A percentile compares a stretch with the other conserved stretches of the same genome.
These are phyloP conservation scores for Prolemur simus DNA, from an alignment of 2,113 vertebrate genomes.

Conservation along the genomic window DNA sequence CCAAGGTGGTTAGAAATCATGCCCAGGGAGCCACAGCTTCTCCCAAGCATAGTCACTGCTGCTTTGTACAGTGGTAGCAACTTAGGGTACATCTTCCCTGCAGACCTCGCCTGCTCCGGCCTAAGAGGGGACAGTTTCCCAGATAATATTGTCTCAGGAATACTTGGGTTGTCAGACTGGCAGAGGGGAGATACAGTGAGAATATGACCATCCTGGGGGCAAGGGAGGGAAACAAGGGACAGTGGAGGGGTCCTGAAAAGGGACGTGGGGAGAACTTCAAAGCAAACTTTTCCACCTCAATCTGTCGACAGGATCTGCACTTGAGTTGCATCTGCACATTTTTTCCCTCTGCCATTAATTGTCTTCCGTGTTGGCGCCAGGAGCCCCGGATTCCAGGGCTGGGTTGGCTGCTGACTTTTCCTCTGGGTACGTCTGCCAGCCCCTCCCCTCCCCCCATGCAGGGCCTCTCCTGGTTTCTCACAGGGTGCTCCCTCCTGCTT, in stretches of 20 bases:
- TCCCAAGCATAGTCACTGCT: background rate
- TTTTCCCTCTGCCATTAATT: rapidly evolving
- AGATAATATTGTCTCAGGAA: background rate
- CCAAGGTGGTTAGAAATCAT: background rate
- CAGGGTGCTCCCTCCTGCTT: background rate
- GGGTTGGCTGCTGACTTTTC: no score
- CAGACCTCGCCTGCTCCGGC: background rate
- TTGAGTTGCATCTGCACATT: background rate
- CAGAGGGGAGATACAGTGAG: background rate
- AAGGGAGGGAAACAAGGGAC: background rate
- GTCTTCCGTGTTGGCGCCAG: rapidly evolving
- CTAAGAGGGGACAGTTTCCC: background rate
- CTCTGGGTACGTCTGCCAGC: background rate
- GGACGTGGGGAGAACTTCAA: background rate
- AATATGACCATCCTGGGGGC: background rate
- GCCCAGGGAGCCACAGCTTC: background rate
- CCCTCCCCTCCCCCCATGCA: rapidly evolving
- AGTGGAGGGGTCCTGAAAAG: background rate
- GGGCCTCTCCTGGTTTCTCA: no score
- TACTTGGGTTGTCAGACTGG: background rate
- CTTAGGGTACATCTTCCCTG: background rate
- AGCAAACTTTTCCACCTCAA: rapidly evolving
- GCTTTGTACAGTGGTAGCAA: rapidly evolving
- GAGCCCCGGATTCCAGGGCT: background rate
- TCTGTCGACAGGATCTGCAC: rapidly evolving